Percentiles rank a stretch among this genome's conserved stretches.
Conservation (phyloP, 2,113 vertebrate genomes). For the western clawed frog (Xenopus tropicalis) region UCB_Xtro_10.0 CM004449.2:65175001-65175500, state of each 20-base stretch:
- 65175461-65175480: conserved; percentile 61
- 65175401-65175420: conserved; percentile 69
- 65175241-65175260: neutral
- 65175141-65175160: no score
- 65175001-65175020: no score
- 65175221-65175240: neutral
- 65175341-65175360: conserved; percentile 57
- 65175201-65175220: no score
- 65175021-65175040: no score
- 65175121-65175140: no score
- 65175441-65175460: conserved; percentile 62
- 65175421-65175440: conserved; percentile 67
- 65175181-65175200: no score
- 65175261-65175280: neutral
- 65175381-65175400: conserved; percentile 52
- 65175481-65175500: conserved; percentile 27
- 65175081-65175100: no score
- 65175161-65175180: no score
- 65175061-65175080: no score
- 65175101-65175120: no score
- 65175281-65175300: conserved; percentile 45
- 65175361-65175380: conserved; percentile 62
- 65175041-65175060: no score
- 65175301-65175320: conserved; percentile 36
- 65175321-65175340: conserved; percentile 51